These are phyloP conservation scores for Embidobia sp. DNA, from an alignment of 2,888 invertebrate genomes.

Conservation along the genomic window DNA sequence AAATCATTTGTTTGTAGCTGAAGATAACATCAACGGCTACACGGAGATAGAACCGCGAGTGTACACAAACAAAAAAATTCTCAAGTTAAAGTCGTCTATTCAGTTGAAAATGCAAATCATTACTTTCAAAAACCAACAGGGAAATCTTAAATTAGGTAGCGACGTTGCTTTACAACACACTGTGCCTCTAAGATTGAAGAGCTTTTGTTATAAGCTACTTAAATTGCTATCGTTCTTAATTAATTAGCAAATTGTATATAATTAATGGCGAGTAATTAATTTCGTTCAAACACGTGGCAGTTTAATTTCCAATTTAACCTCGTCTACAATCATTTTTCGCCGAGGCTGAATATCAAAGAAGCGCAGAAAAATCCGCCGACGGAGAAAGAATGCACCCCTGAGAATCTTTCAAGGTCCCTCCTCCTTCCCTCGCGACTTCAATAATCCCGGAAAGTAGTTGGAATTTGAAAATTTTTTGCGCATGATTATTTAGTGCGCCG, in stretches of 20 bases:
- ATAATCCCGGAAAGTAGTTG: slow-evolving; percentile 24
- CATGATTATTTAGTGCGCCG: too few relatives aligned
- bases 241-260: too few relatives aligned
- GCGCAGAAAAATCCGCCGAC: slow-evolving; percentile 21
- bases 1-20: slow-evolving; percentile 24
- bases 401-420: slow-evolving; percentile 33
- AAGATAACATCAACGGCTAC: slow-evolving; percentile 31
- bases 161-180: too few relatives aligned
- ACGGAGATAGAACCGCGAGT: slow-evolving; percentile 6
- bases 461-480: slow-evolving; percentile 6
- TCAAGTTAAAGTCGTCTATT: too few relatives aligned
- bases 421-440: slow-evolving; percentile 6
- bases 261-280: background rate
- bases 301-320: slow-evolving; percentile 14
- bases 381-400: slow-evolving; percentile 33
- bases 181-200: too few relatives aligned
- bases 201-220: too few relatives aligned
- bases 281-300: background rate
- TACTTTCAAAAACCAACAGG: too few relatives aligned
- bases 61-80: too few relatives aligned
- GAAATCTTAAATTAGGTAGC: too few relatives aligned
- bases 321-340: background rate
- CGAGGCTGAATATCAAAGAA: slow-evolving; percentile 14
- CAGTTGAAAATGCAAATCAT: too few relatives aligned
- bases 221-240: too few relatives aligned